Evolutionary conservation across 2,797 vertebrate species (phyloP), one percentile per base, ranked within the genome.

Genomic region (Sandelia bainsii): DNA sequence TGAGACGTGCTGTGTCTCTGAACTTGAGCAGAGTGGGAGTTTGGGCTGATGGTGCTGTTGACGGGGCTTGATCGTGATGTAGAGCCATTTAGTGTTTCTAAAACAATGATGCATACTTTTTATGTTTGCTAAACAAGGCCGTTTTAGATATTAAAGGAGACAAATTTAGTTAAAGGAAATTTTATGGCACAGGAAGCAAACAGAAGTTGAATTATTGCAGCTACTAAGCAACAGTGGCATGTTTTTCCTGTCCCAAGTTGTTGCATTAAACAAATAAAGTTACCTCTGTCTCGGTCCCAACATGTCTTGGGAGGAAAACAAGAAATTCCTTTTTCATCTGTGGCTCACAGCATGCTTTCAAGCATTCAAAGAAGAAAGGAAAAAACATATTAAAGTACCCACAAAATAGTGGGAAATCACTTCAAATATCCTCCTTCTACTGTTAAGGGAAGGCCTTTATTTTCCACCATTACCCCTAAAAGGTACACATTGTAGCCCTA

Each of bases 1-100:
- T 84, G 83, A 87, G 87, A 86, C 78, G 37, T 75, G 75, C 75
- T 74, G 81, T 44, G 56, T 75, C 83, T 81, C 73, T 86, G 62
- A 84, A 85, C 68, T 72, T 67, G 72, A 80, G 78, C 39, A 62
- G 79, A 27, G 76, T 72, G 75, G 74, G 80, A 75, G 74, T 66
- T 58, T 79, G 56, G 27, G 50, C 23, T 62, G 60, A 42, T 27
- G 79, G 77, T 27, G 78, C 49, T 9, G 32, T 64, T 77, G 64
- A 77, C 44, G 3, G 58, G 8, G 49, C 39, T 57, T 32, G 46
- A 78, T 77, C 37, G 2, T 84, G 72, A 84, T 48, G 20, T 62
- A 67, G 44, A 32, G 14, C 45, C n/a, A 19, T 29, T 49, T 32
- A 5, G 20, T 42, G 17, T 79, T 76, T 57, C 0, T 68, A 19